Base-by-base conservation (phyloP, 2,797 vertebrate genomes). In the Halcyon smyrnensis region DNA sequence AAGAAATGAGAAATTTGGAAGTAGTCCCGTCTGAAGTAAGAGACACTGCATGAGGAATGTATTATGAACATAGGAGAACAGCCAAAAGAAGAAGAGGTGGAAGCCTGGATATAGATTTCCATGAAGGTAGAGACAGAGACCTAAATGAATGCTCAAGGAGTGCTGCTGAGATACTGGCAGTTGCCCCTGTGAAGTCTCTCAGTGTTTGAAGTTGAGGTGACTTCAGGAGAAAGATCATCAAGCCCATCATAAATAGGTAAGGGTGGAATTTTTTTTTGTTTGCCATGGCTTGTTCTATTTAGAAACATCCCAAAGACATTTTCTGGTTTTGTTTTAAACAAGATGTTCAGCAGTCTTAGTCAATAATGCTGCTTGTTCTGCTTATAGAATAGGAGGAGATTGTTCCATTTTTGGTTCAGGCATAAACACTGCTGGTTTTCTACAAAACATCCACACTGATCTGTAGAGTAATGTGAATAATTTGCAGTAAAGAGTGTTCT, bases 401-500 rank as follows among this genome's bases (percentile, higher is more conserved):
- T 67, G 65, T 84, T 91, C 53, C 56, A 32, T 91, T 94, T 94
- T 93, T 69, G 78, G 34, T 81, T 93, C 43, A 63, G 74, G 36
- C 75, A 74, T 82, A 54, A 87, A 71, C 68, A 69, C 46, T 81
- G 79, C 37, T 78, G 57, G 68, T 95, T 87, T 90, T 82, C 76
- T 68, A 28, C 54, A 73, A 86, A 92, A 87, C 63, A 84, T 39
- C 65, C 46, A 30, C 84, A 60, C 62, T 65, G 65, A 79, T 86
- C 62, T 80, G 39, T 70, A 69, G 37, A 93, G 53, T 78, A 90
- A 89, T 83, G 54, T 90, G 73, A 89, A 91, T 85, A 89, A 94
- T 85, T 94, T 82, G 63, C 89, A 90, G 51, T 75, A 87, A 77
- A 81, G 83, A 73, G 51, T 81, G 68, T 94, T 96, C 60, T 78